phyloP scores from a whole-genome alignment of 2,888 invertebrate genomes.

The Diplolepis rosae region DNA sequence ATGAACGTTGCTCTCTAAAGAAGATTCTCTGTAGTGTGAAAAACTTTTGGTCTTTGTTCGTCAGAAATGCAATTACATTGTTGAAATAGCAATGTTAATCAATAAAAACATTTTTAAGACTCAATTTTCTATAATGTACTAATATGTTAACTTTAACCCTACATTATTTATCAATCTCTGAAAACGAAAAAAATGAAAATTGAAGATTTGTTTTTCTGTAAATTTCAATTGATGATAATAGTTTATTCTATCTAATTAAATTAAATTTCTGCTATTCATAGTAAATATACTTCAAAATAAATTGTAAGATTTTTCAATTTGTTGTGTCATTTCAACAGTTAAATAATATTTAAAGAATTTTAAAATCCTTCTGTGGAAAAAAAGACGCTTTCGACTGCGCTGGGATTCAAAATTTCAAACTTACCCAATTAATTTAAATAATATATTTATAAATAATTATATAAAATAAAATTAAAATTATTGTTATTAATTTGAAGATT shows the following conservation, averaged over 20 bases:
- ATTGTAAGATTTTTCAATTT: not conserved
- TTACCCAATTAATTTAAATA: too few relatives aligned
- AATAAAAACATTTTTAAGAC: conserved; percentile 45
- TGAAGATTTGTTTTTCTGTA: not conserved
- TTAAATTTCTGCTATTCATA: not conserved
- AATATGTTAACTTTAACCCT: not conserved
- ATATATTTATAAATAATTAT: too few relatives aligned
- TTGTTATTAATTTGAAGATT: too few relatives aligned
- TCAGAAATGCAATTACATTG: conserved; percentile 39
- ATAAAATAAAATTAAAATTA: too few relatives aligned
- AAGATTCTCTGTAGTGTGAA: conserved; percentile 14
- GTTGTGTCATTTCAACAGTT: too few relatives aligned
- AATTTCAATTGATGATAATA: not conserved
- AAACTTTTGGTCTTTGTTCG: conserved; percentile 36
- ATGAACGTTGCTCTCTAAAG: not conserved
- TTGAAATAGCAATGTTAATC: conserved; percentile 43
- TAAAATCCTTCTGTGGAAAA: too few relatives aligned
- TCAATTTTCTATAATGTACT: not conserved
- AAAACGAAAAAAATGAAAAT: not conserved
- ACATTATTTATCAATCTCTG: not conserved
- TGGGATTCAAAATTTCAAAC: too few relatives aligned
- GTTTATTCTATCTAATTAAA: not conserved
- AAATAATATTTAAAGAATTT: too few relatives aligned
- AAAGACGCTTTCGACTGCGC: too few relatives aligned
- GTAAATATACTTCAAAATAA: not conserved